phyloP scores from a whole-genome alignment of 2,113 vertebrate genomes.

The Pantherophis guttatus region DNA sequence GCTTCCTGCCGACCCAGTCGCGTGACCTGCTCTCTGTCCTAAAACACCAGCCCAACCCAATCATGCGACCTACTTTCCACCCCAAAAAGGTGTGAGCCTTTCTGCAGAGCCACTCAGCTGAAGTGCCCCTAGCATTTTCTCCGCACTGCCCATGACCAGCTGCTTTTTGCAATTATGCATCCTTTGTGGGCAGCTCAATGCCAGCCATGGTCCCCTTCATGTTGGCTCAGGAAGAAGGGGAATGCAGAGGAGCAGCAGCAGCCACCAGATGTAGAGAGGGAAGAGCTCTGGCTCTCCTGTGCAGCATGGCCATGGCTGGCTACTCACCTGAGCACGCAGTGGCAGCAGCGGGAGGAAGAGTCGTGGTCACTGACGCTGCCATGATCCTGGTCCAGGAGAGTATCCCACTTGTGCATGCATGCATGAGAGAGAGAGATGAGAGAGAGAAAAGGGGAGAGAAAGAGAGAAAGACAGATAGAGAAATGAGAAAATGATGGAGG shows the following conservation, averaged over 20 bases:
- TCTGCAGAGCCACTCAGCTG: not conserved
- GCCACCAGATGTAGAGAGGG: conserved; percentile 43
- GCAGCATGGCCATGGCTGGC: conserved; percentile 37
- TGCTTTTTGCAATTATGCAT: not conserved
- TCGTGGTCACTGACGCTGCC: not conserved
- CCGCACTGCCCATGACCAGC: not conserved
- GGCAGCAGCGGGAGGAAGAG: not conserved
- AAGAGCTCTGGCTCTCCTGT: conserved; percentile 19
- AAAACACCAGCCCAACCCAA: too few relatives aligned
- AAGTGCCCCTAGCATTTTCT: not conserved
- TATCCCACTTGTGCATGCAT: too few relatives aligned
- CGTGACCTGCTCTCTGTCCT: too few relatives aligned
- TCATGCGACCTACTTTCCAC: too few relatives aligned
- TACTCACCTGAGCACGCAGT: conserved; percentile 47
- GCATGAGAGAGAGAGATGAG: too few relatives aligned
- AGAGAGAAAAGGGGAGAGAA: too few relatives aligned
- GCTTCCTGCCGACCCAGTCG: too few relatives aligned
- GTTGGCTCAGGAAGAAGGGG: not conserved
- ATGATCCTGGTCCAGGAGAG: conserved; percentile 7
- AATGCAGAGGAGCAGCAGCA: conserved; percentile 13
- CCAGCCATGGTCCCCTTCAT: not conserved
- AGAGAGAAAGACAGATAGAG: too few relatives aligned
- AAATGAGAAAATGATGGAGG: too few relatives aligned
- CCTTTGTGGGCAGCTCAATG: not conserved
- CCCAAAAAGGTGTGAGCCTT: too few relatives aligned